Conservation (phyloP, 2,113 vertebrate species). For the Romanogobio albipinnatus region DNA sequence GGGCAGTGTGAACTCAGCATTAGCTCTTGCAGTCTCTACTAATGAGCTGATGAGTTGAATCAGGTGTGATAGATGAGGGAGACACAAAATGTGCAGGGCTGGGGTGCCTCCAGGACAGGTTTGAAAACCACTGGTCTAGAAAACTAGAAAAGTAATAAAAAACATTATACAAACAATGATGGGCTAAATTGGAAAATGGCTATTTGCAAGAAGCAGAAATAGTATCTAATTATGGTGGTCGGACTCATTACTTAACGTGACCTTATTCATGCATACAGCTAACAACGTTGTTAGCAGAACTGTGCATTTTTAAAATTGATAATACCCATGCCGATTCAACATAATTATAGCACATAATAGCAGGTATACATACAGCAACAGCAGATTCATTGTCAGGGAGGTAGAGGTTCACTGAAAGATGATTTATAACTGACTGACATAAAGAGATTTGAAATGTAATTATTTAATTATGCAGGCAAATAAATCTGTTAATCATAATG, state of each 20-base stretch:
- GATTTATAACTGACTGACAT: constrained; percentile 2
- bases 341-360: constrained; percentile 10
- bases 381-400: background rate
- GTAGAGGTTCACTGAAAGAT: background rate
- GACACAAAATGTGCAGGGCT: too few relatives aligned
- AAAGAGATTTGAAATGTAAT: constrained; percentile 25
- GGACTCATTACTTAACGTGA: constrained; percentile 64
- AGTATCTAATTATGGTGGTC: constrained; percentile 57
- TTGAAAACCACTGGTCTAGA: background rate
- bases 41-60: too few relatives aligned
- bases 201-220: constrained; percentile 57
- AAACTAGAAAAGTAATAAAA: background rate
- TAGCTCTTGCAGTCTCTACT: too few relatives aligned
- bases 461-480: background rate
- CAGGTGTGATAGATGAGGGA: too few relatives aligned
- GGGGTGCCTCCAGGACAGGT: too few relatives aligned
- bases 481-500: constrained; percentile 6
- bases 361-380: background rate
- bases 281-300: constrained; percentile 64
- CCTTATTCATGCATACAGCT: constrained; percentile 69
- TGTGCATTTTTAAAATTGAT: constrained; percentile 46
- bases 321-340: background rate
- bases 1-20: too few relatives aligned
- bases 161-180: background rate
- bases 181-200: constrained; percentile 43